These are phyloP conservation scores for Teleiodes luculella DNA, from an alignment of 2,888 invertebrate genomes.

Conservation along the genomic window DNA sequence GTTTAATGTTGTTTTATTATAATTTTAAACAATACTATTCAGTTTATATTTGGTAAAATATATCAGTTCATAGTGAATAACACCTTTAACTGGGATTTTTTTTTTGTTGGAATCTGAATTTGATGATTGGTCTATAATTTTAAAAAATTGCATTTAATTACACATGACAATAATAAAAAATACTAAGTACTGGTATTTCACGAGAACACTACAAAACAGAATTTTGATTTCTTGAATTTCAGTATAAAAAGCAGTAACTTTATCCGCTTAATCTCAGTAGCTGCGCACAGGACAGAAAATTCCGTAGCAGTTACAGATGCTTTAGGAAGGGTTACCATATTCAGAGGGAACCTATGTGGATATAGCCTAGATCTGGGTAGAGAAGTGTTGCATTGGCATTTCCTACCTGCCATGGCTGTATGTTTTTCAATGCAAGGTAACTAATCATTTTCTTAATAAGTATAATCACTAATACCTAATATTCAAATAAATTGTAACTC, in stretches of 20 bases:
- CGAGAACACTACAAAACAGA: too few species aligned
- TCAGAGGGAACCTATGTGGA: slow-evolving; percentile 58
- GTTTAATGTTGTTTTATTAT: slow-evolving; percentile 21
- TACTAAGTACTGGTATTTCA: too few species aligned
- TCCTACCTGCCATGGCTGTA: slow-evolving; percentile 56
- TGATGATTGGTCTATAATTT: too few species aligned
- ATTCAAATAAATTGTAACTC: too few species aligned
- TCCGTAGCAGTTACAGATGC: slow-evolving; percentile 60
- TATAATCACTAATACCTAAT: too few species aligned
- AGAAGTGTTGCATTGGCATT: slow-evolving; percentile 71
- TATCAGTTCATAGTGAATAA: not conserved
- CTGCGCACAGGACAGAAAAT: slow-evolving; percentile 55
- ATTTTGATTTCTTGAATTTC: slow-evolving; percentile 29
- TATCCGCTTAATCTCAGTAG: slow-evolving; percentile 54
- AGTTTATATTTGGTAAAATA: too few species aligned
- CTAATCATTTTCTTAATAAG: too few species aligned
- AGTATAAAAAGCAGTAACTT: slow-evolving; percentile 51
- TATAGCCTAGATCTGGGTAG: slow-evolving; percentile 40
- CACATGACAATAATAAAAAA: too few species aligned
- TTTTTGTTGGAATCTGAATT: too few species aligned
- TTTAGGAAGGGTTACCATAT: slow-evolving; percentile 54
- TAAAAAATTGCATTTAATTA: too few species aligned
- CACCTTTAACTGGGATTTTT: too few species aligned
- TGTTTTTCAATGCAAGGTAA: slow-evolving; percentile 64
- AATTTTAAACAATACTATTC: too few species aligned